Conservation (phyloP, 2,113 vertebrate species). For the Callionymus lyra region DNA sequence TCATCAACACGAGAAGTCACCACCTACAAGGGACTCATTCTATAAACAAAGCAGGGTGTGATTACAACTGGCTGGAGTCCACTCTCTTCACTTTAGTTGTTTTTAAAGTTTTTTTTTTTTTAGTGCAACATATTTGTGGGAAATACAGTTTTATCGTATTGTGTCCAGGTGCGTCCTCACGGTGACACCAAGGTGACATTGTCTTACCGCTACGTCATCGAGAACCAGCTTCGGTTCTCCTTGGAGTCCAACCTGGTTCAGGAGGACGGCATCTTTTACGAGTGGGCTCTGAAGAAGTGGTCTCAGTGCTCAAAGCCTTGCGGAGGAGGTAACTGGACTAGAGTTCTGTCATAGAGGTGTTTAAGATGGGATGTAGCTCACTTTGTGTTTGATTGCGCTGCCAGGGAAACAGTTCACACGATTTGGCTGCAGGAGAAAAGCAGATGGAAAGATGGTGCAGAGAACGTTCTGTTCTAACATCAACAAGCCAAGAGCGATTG, state of each 20-base stretch:
- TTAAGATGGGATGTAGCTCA: not conserved
- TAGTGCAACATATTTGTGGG: too few relatives aligned
- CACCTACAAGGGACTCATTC: too few relatives aligned
- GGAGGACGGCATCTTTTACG: conserved; percentile 72
- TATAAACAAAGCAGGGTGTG: too few relatives aligned
- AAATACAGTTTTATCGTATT: too few relatives aligned
- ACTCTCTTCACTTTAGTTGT: too few relatives aligned
- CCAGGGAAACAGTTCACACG: conserved; percentile 86
- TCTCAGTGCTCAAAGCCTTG: conserved; percentile 89
- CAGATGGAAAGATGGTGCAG: conserved; percentile 88
- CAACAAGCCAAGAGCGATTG: conserved; percentile 82
- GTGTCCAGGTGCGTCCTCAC: conserved; percentile 77
- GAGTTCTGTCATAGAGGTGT: not conserved
- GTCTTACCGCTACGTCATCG: conserved; percentile 94
- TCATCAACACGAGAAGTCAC: too few relatives aligned
- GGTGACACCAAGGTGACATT: conserved; percentile 79
- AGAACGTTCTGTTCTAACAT: conserved; percentile 77
- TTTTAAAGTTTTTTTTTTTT: not conserved
- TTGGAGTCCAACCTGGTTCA: conserved; percentile 86
- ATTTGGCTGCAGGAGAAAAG: conserved; percentile 88
- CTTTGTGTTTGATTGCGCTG: conserved; percentile 5
- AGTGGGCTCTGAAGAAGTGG: conserved; percentile 97
- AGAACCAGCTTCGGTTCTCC: conserved; percentile 74
- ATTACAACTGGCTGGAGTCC: too few relatives aligned
- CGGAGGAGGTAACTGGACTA: conserved; percentile 77